phyloP scores from a whole-genome alignment of 2,797 vertebrate species.

The Morus bassanus region DNA sequence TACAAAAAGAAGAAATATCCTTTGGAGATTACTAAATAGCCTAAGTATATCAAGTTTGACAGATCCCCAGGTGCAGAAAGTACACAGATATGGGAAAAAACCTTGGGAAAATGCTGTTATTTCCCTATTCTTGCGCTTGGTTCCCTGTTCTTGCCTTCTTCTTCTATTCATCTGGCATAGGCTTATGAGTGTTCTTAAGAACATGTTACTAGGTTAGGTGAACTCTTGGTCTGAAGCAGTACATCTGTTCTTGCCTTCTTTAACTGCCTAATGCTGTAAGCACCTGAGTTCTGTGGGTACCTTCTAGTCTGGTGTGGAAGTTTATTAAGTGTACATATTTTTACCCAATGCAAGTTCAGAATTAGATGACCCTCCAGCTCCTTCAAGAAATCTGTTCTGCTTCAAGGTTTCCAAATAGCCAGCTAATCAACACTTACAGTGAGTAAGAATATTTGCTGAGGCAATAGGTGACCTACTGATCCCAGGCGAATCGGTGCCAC shows the following conservation, averaged over 20 bases:
- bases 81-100: background rate
- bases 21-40: background rate
- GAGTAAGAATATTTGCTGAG: background rate
- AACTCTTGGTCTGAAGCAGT: background rate
- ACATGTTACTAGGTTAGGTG: background rate
- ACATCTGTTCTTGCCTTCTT: background rate
- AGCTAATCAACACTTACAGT: background rate
- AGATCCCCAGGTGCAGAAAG: background rate
- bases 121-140: background rate
- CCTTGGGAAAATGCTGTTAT: background rate
- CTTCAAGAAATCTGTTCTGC: background rate
- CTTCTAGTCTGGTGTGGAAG: background rate
- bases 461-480: background rate
- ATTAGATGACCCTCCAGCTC: background rate
- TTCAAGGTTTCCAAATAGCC: background rate
- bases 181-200: background rate
- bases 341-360: background rate
- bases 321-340: background rate
- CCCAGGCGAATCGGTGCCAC: fast-evolving
- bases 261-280: background rate
- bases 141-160: background rate
- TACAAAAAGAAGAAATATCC: background rate
- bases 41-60: background rate
- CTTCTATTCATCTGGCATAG: background rate
- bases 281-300: background rate